These are phyloP conservation scores for Melanargia galathea DNA, from an alignment of 2,888 invertebrate species.

Conservation along the genomic window DNA sequence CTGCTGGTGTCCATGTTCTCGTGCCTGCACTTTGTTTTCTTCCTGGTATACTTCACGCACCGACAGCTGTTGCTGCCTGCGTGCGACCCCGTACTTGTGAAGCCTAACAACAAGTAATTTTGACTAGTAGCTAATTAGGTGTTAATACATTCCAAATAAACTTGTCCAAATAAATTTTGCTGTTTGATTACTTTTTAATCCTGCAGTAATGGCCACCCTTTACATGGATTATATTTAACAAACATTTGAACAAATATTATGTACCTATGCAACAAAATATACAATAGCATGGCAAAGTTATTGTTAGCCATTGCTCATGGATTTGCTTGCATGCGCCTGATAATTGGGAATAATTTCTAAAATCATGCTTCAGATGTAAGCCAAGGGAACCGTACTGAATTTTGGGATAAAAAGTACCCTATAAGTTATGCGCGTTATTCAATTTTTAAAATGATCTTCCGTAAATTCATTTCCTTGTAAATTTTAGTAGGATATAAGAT, in stretches of 20 bases:
- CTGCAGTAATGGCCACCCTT: neutral
- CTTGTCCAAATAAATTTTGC: slow-evolving; percentile 9
- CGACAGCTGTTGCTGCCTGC: slow-evolving; percentile 82
- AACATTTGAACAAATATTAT: neutral
- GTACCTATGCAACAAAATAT: too few species aligned
- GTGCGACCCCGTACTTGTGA: slow-evolving; percentile 57
- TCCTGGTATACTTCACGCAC: slow-evolving; percentile 88
- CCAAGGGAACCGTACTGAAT: too few species aligned
- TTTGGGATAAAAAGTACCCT: too few species aligned
- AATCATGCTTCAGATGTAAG: too few species aligned
- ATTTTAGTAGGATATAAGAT: too few species aligned
- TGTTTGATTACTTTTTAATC: slow-evolving; percentile 21
- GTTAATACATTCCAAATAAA: slow-evolving; percentile 35
- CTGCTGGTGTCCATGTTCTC: slow-evolving; percentile 91
- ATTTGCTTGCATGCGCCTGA: too few species aligned
- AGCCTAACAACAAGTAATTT: slow-evolving; percentile 50
- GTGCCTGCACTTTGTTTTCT: slow-evolving; percentile 90
- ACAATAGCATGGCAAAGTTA: too few species aligned
- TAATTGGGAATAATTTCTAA: too few species aligned
- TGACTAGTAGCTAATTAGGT: neutral
- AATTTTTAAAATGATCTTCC: too few species aligned
- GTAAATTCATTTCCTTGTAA: too few species aligned
- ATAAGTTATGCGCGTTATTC: too few species aligned
- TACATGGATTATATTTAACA: neutral
- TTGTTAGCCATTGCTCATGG: too few species aligned